These are phyloP conservation scores for Oncorhynchus mykiss DNA, from an alignment of 2,113 vertebrate genomes.

Conservation along the genomic window DNA sequence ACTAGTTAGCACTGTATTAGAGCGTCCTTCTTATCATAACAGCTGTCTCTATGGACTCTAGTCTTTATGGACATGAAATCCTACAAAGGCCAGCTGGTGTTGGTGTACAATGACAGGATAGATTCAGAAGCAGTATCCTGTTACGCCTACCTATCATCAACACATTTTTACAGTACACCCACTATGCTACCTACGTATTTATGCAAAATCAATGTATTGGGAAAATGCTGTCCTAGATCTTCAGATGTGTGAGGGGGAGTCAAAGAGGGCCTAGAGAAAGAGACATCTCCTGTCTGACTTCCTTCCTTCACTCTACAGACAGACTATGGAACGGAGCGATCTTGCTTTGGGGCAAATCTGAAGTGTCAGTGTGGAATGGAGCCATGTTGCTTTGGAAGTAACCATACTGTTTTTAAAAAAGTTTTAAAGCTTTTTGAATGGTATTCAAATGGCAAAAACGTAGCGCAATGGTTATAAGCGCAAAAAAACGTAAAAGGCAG, in stretches of 20 bases:
- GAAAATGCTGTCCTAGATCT: too few species aligned
- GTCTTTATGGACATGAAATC: background rate
- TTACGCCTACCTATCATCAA: background rate
- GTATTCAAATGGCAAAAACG: too few species aligned
- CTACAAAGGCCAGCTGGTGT: background rate
- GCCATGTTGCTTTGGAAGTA: background rate
- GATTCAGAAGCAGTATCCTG: background rate
- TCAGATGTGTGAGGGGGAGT: too few species aligned
- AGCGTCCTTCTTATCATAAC: background rate
- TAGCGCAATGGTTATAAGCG: too few species aligned
- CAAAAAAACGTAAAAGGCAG: too few species aligned
- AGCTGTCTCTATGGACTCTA: background rate
- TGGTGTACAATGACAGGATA: background rate
- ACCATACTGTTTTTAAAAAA: background rate
- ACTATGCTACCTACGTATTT: too few species aligned
- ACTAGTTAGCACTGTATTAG: background rate
- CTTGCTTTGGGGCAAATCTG: slow-evolving; percentile 16
- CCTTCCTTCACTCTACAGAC: background rate
- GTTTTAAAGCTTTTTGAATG: too few species aligned
- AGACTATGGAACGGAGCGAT: slow-evolving; percentile 4
- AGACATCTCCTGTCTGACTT: background rate
- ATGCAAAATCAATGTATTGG: too few species aligned
- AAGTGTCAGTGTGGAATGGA: too few species aligned
- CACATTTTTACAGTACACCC: background rate
- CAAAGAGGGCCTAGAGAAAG: too few species aligned